These are phyloP conservation scores for Pelochelys cantorii DNA, from an alignment of 2,797 vertebrate genomes.

Conservation along the genomic window DNA sequence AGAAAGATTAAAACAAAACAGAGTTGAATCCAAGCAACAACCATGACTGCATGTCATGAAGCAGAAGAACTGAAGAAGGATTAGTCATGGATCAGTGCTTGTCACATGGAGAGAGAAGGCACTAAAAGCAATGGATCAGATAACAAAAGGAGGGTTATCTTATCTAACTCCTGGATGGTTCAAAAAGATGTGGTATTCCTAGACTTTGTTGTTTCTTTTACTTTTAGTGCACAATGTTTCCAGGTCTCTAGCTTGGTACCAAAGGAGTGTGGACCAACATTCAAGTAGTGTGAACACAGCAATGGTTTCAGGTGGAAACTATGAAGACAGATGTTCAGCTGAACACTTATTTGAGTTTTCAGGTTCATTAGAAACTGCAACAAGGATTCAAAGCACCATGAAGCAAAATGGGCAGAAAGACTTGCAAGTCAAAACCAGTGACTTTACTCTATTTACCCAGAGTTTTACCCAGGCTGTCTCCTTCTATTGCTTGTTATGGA, in stretches of 20 bases:
- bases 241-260: not conserved
- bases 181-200: not conserved
- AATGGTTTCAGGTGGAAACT: not conserved
- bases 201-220: not conserved
- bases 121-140: not conserved
- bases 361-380: not conserved
- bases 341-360: not conserved
- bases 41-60: not conserved
- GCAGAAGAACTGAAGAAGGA: not conserved
- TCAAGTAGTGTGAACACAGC: not conserved
- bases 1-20: constrained; percentile 24
- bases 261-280: not conserved
- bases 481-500: not conserved
- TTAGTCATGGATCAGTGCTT: not conserved
- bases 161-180: not conserved
- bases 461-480: too few species aligned
- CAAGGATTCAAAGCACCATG: not conserved
- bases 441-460: not conserved
- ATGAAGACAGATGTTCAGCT: not conserved
- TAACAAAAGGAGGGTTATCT: not conserved
- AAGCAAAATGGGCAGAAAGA: not conserved
- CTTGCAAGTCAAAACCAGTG: not conserved
- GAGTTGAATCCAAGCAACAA: not conserved
- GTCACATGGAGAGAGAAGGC: constrained; percentile 10
- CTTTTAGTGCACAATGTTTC: not conserved